Conservation (phyloP, 2,888 invertebrate species). For the Cantharis flavilabris region DNA sequence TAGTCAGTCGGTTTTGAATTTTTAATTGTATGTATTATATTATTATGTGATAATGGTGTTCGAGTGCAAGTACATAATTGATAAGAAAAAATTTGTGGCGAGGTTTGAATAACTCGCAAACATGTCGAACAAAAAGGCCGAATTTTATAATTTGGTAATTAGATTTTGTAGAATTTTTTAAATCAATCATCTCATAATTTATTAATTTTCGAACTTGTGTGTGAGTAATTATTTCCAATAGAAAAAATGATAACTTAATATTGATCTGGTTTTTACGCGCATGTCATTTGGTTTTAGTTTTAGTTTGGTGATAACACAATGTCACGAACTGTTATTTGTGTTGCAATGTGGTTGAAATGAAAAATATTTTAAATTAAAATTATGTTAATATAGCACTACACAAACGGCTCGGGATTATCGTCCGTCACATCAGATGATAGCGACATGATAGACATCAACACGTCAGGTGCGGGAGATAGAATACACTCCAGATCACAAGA, state of each 20-base stretch:
- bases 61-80: background rate
- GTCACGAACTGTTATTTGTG: background rate
- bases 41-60: background rate
- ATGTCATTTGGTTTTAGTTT: slow-evolving; percentile 7
- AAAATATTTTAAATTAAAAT: background rate
- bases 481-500: slow-evolving; percentile 44
- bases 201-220: background rate
- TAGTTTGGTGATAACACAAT: background rate
- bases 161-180: background rate
- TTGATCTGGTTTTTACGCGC: slow-evolving; percentile 12
- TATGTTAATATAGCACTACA: slow-evolving; percentile 29
- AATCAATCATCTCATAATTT: background rate
- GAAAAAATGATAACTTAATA: slow-evolving; percentile 1
- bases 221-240: background rate
- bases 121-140: background rate
- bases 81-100: background rate
- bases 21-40: background rate
- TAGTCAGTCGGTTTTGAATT: background rate
- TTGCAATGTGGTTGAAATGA: background rate
- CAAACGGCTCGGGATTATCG: slow-evolving; percentile 44
- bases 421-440: slow-evolving; percentile 61
- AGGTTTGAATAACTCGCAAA: background rate
- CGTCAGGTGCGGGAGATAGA: slow-evolving; percentile 54
- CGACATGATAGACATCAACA: slow-evolving; percentile 70
- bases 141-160: background rate